Percentiles rank a stretch among this genome's conserved stretches.
Conservation (phyloP, 2,888 invertebrate species). For the Caenorhabditis angaria region DNA sequence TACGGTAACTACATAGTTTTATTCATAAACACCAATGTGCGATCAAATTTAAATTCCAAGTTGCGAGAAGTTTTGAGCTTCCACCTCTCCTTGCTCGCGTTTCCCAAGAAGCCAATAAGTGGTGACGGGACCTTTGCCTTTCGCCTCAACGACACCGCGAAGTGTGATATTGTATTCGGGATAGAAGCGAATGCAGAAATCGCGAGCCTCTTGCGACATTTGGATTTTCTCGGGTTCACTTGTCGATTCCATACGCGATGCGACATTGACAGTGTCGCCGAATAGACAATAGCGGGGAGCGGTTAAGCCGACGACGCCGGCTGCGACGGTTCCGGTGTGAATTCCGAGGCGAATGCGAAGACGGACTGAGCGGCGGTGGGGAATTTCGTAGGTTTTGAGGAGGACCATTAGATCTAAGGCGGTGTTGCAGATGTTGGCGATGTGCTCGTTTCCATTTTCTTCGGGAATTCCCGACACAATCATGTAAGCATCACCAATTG, state of each 20-base stretch:
- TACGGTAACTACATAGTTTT: no score
- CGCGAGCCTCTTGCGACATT: slow-evolving; percentile 55
- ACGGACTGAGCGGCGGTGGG: slow-evolving; percentile 57
- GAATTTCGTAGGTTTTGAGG: slow-evolving; percentile 57
- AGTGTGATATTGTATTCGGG: slow-evolving; percentile 59
- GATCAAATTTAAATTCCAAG: slow-evolving; percentile 36
- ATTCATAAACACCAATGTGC: no score
- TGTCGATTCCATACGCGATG: slow-evolving; percentile 68
- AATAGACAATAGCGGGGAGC: slow-evolving; percentile 71
- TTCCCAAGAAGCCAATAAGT: slow-evolving; percentile 68
- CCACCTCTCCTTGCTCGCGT: slow-evolving; percentile 22
- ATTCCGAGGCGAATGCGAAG: slow-evolving; percentile 68
- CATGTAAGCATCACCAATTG: slow-evolving; percentile 70
- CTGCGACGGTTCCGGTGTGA: slow-evolving; percentile 68
- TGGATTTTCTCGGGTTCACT: slow-evolving; percentile 69
- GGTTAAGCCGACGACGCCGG: slow-evolving; percentile 69
- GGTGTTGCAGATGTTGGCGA: slow-evolving; percentile 61
- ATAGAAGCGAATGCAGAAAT: slow-evolving; percentile 50
- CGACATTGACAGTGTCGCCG: slow-evolving; percentile 70
- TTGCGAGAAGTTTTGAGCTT: slow-evolving; percentile 31
- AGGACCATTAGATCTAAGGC: slow-evolving; percentile 65
- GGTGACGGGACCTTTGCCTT: slow-evolving; percentile 64
- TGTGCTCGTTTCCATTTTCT: slow-evolving; percentile 65
- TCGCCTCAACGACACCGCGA: slow-evolving; percentile 66
- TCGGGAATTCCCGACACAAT: slow-evolving; percentile 69